Conservation (phyloP, 1,140 invertebrate genomes). For the Pantala flavescens region DNA sequence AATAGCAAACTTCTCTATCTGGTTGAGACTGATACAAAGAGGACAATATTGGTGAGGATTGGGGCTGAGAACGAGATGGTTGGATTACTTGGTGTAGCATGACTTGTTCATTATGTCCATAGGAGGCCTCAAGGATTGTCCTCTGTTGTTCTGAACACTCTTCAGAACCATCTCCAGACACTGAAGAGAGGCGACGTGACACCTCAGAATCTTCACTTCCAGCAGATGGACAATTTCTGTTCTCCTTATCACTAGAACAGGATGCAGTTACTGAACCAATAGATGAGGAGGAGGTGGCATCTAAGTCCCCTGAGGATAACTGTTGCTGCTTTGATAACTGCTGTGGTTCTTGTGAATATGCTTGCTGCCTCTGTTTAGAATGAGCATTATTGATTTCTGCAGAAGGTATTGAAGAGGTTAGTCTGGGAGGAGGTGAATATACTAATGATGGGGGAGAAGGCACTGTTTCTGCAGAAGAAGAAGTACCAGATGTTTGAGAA, state of each 20-base stretch:
- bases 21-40: background rate
- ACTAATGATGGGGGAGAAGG: background rate
- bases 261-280: constrained; percentile 25
- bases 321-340: background rate
- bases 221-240: constrained; percentile 26
- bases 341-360: background rate
- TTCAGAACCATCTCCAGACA: background rate
- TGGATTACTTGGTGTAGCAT: background rate
- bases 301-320: constrained; percentile 11
- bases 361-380: background rate
- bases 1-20: background rate
- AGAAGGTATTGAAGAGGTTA: constrained; percentile 9
- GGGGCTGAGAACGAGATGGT: background rate
- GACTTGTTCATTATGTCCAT: background rate
- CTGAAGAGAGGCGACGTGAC: constrained; percentile 29
- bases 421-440: background rate
- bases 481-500: constrained; percentile 17
- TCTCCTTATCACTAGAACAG: constrained; percentile 38
- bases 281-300: constrained; percentile 25
- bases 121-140: background rate
- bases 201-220: constrained; percentile 30
- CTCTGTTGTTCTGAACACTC: background rate
- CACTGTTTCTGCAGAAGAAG: constrained; percentile 22
- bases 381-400: background rate
- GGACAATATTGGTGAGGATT: background rate